Evolutionary conservation across 1,140 invertebrate genomes (phyloP), one percentile per base, ranked within the genome.

Genomic region (Lutraria rhynchaena): DNA sequence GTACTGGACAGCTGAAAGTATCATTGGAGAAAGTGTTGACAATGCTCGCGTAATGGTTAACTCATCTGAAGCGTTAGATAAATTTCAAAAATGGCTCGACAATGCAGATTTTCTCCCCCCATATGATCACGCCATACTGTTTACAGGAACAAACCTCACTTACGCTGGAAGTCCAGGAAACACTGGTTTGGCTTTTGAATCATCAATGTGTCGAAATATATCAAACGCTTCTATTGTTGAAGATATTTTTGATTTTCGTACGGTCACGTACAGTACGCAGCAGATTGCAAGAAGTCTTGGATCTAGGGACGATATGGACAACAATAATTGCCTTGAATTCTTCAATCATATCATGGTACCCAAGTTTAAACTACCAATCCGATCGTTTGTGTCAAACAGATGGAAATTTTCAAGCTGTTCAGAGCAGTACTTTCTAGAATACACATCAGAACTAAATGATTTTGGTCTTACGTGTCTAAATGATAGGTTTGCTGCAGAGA

Each of bases 281-380:
- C 78, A 81, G 41, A 35, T 81, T 61, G 65, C 58, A 29, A 19
- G 78, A 29, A 71, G 84, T 63, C 83, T 87, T n/a, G 85, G 87
- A 7, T 80, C 85, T 9, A 55, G 83, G 0, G 84, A 88, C 46
- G 85, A 88, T 70, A 88, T 87, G 85, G 85, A 87, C 61, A 86
- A 85, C 15, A 88, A 88, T 44, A 81, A 80, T 4, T 88, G 85
- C 55, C 60, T 88, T 24, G 65, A 83, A 31, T 87, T 85, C 69
- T 82, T 84, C 27, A 83, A 85, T n/a, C 83, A 85, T 51, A 83
- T 86, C 22, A 88, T 87, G 85, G 85, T 81, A 41, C 83, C 85
- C 81, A 83, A 85, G 17, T 84, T 88, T 55, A 81, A 81, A 35
- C 37, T 81, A 15, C 78, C 78, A 27, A n/a, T 81, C 9, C 51